A percentile compares a stretch with the other conserved stretches of the same genome.
These are phyloP conservation scores for Himalopsyche tibetana DNA, from an alignment of 2,888 invertebrate species.

Conservation along the genomic window DNA sequence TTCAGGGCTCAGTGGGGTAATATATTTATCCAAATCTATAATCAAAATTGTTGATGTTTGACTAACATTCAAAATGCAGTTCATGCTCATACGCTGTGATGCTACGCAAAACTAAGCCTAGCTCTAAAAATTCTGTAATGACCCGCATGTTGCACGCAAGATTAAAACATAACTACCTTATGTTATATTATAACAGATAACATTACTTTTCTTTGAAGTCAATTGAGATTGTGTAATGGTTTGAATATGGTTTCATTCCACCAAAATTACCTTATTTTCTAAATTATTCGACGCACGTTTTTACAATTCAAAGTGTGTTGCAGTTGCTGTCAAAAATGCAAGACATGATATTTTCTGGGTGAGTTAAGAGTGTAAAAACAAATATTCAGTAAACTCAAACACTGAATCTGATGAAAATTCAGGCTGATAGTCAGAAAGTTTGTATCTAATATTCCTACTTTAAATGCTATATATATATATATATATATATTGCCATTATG, in stretches of 20 bases:
- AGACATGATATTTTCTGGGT: too few species aligned
- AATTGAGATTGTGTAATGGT: background rate
- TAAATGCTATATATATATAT: too few species aligned
- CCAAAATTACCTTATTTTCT: background rate
- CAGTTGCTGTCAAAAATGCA: too few species aligned
- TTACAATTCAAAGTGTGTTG: too few species aligned
- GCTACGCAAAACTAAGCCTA: background rate
- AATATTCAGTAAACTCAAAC: too few species aligned
- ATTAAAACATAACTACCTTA: constrained; percentile 9
- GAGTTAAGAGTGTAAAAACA: too few species aligned
- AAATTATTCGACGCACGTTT: too few species aligned
- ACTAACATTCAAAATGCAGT: constrained; percentile 29
- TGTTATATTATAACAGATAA: constrained; percentile 1
- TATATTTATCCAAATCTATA: background rate
- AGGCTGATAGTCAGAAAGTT: too few species aligned
- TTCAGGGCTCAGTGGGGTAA: too few species aligned
- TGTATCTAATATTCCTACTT: too few species aligned
- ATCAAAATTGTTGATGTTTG: background rate
- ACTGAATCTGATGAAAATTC: too few species aligned
- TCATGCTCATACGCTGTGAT: background rate
- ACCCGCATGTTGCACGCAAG: constrained; percentile 21
- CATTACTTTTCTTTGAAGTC: background rate
- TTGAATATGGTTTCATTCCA: background rate
- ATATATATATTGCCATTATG: too few species aligned
- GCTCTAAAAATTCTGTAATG: constrained; percentile 17